Evolutionary conservation across 2,797 vertebrate species (phyloP), one percentile per base, ranked within the genome.

Genomic region (Rhynchotus rufescens): DNA sequence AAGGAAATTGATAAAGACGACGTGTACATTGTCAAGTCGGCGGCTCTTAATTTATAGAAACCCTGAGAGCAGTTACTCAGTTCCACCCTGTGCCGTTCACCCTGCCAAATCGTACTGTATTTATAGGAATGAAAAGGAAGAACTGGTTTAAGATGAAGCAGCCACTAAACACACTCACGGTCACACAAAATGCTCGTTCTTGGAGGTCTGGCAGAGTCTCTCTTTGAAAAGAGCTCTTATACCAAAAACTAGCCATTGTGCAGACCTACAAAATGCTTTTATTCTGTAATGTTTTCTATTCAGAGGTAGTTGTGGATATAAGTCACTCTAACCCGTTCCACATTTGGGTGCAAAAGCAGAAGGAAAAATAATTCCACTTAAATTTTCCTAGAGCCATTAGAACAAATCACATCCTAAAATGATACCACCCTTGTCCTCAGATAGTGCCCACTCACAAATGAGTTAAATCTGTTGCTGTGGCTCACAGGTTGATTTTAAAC

Each of bases 41-140:
- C 85, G 94, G 80, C 90, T 96, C 93, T 83, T 94, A 96, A 97
- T 96, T 97, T 96, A 97, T 80, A 86, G 94, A 95, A 97, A 84
- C 82, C 87, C 76, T n/a, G 83, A 56, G 54, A 94, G 83, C 74
- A 84, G 87, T 97, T 96, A 89, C 73, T 96, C 96, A 95, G 78
- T 65, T 76, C 80, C 86, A 76, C 62, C 62, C 42, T 2, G 17
- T 10, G n/a, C 73, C 17, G 74, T 30, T 76, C 84, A 88, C 56
- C 81, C 84, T 95, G 97, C 59, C 95, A 95, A 94, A 95, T 84
- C 80, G 68, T 60, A 19, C 89, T 84, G 89, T 94, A 95, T 95
- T 97, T 94, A 93, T 75, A 66, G 68, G 67, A 86, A 72, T 62
- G 75, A 61, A 93, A 84, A 86, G 72, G 82, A 94, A 94, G 94